These are phyloP conservation scores for Tenebrio molitor DNA, from an alignment of 1,140 invertebrate species.

Conservation along the genomic window DNA sequence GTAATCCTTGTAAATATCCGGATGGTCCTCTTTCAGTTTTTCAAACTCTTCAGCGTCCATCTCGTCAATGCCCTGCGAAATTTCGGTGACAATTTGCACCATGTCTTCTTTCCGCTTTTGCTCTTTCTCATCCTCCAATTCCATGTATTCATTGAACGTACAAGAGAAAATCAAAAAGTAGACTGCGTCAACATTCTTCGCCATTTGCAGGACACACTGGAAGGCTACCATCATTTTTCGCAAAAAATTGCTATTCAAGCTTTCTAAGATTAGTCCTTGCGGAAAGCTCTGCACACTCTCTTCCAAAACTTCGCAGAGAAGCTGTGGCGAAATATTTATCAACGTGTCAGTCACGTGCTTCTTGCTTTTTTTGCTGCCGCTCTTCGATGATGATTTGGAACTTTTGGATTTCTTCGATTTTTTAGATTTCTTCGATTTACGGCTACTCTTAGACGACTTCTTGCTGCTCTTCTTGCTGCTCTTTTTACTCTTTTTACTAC, in stretches of 20 bases:
- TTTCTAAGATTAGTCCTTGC: constrained; percentile 58
- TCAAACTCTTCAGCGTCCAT: constrained; percentile 48
- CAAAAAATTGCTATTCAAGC: constrained; percentile 56
- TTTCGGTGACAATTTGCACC: constrained; percentile 1
- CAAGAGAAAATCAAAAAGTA: constrained; percentile 55
- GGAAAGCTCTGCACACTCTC: constrained; percentile 47
- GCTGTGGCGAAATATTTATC: constrained; percentile 52
- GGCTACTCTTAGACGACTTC: no score
- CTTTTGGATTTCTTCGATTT: constrained; percentile 26
- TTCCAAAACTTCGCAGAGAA: constrained; percentile 55
- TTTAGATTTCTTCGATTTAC: constrained; percentile 14
- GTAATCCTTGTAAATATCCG: constrained; percentile 43
- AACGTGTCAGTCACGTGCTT: constrained; percentile 44
- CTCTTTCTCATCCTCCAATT: constrained; percentile 31
- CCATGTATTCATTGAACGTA: constrained; percentile 39
- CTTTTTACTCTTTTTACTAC: constrained; percentile 37
- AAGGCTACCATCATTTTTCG: constrained; percentile 46
- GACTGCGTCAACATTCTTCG: constrained; percentile 57
- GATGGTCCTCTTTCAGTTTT: constrained; percentile 4
- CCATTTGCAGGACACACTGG: constrained; percentile 52
- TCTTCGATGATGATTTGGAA: constrained; percentile 46
- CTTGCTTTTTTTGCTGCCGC: constrained; percentile 34
- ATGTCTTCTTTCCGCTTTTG: constrained; percentile 18
- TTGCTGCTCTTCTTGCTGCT: constrained; percentile 18
- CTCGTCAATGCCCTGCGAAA: constrained; percentile 9